Evolutionary conservation across 2,797 vertebrate genomes (phyloP).

Genomic region (Esox masquinongy): DNA sequence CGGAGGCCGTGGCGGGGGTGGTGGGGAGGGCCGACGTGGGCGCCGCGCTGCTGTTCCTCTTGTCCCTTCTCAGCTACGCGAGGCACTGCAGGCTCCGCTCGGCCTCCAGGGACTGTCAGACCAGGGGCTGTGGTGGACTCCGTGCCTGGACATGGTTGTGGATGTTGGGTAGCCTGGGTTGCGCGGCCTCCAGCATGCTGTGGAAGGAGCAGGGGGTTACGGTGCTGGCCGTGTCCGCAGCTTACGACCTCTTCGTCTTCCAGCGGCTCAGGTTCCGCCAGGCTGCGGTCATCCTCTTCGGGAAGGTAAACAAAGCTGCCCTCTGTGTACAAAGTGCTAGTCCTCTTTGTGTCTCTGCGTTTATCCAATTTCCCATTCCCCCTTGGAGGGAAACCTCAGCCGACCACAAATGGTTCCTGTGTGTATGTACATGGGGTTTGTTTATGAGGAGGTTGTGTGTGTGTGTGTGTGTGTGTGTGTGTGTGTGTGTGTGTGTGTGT

Average conservation of each 20-base stretch:
- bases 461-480: conserved; percentile 22
- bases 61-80: conserved; percentile 86
- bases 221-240: conserved; percentile 86
- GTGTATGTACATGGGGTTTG: conserved; percentile 23
- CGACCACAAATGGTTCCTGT: conserved; percentile 50
- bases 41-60: conserved; percentile 86
- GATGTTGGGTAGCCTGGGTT: conserved; percentile 85
- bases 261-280: conserved; percentile 85
- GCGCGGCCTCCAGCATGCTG: conserved; percentile 90
- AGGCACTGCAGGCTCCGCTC: conserved; percentile 82
- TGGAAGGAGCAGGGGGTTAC: conserved; percentile 98
- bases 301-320: conserved; percentile 80
- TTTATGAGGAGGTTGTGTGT: conserved; percentile 14
- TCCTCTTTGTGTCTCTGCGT: conserved; percentile 19
- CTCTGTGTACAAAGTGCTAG: neutral
- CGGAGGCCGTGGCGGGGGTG: conserved; percentile 88
- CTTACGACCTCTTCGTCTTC: conserved; percentile 92
- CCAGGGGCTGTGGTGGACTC: neutral
- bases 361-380: conserved; percentile 51
- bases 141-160: conserved; percentile 78
- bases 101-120: conserved; percentile 10
- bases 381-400: conserved; percentile 41
- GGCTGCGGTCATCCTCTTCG: conserved; percentile 75
- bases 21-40: conserved; percentile 91
- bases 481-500: conserved; percentile 12